These are phyloP conservation scores for Pristionchus pacificus DNA, from an alignment of 1,140 invertebrate species.

Conservation along the genomic window DNA sequence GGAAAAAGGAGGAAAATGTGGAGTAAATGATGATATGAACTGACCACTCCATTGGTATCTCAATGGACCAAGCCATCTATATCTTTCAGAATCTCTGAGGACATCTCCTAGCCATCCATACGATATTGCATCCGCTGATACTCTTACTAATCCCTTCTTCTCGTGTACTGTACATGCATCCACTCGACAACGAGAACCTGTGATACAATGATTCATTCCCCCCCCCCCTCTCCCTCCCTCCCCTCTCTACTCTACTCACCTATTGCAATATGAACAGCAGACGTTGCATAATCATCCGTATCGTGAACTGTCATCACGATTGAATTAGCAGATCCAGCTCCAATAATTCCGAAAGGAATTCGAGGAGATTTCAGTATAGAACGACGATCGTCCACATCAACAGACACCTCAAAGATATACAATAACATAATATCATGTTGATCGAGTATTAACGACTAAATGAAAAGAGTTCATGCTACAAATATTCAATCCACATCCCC, in stretches of 20 bases:
- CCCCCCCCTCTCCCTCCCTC: neutral
- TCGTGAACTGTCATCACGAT: constrained; percentile 77
- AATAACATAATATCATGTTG: no score
- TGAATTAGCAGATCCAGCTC: constrained; percentile 75
- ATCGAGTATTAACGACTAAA: no score
- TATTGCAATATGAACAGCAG: constrained; percentile 76
- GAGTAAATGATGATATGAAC: constrained; percentile 9
- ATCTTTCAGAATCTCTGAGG: constrained; percentile 74
- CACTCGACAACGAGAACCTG: constrained; percentile 59
- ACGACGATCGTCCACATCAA: neutral
- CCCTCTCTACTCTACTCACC: constrained; percentile 58
- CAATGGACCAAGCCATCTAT: constrained; percentile 82
- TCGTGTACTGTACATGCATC: constrained; percentile 76
- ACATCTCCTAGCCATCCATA: constrained; percentile 86
- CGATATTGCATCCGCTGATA: constrained; percentile 75
- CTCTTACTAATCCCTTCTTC: constrained; percentile 66
- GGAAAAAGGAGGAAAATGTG: neutral
- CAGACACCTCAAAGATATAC: neutral
- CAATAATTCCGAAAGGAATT: constrained; percentile 59
- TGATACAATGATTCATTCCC: neutral
- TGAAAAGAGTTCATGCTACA: no score
- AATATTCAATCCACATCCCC: no score
- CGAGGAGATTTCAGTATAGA: constrained; percentile 59
- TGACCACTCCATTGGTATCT: constrained; percentile 78
- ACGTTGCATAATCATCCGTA: constrained; percentile 75